Evolutionary conservation across 2,797 vertebrate genomes (phyloP), one percentile per base, ranked within the genome.

Genomic region (Gallinago solitaria): DNA sequence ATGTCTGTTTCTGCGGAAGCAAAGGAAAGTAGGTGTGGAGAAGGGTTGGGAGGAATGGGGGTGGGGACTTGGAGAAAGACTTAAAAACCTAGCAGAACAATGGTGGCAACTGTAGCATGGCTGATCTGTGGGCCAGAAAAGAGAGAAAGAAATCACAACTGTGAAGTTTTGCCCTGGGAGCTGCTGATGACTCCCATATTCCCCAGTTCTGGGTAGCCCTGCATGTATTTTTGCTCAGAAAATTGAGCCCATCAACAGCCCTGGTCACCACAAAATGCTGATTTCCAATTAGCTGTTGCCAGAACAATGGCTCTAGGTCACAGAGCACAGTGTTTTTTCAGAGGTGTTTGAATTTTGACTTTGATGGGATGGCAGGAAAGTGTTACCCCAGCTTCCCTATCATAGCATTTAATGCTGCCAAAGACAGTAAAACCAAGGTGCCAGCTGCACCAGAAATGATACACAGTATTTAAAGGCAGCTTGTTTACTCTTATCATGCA

Each of bases 241-340:
- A 16, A 28, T 4, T 32, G 32, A 64, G 18, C 12, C n/a, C 0
- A 0, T 8, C 41, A 73, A 17, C 12, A 73, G 25, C 6, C 24
- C 8, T 41, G 13, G 32, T 54, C 53, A 65, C 15, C 0, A 2
- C 5, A 79, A 74, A 68, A 50, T 17, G 73, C 18, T n/a, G 6
- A 30, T 64, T 86, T 63, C 18, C 16, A 30, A 6, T 73, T 65
- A 79, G 13, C 35, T 47, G 9, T 48, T 33, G 50, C n/a, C 1
- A 2, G 37, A 79, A 28, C 33, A 74, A 73, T 15, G 4, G 11
- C 12, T 64, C 30, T 41, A 47, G 32, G 11, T 78, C 23, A 63
- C 16, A 65, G 25, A 67, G 4, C 11, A 48, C 1, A 20, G 18
- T 35, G 6, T 0, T 65, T 65, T 79, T 51, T 32, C n/a, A 79